Base-by-base conservation (phyloP, 1,140 invertebrate genomes). In the Thrips palmi region DNA sequence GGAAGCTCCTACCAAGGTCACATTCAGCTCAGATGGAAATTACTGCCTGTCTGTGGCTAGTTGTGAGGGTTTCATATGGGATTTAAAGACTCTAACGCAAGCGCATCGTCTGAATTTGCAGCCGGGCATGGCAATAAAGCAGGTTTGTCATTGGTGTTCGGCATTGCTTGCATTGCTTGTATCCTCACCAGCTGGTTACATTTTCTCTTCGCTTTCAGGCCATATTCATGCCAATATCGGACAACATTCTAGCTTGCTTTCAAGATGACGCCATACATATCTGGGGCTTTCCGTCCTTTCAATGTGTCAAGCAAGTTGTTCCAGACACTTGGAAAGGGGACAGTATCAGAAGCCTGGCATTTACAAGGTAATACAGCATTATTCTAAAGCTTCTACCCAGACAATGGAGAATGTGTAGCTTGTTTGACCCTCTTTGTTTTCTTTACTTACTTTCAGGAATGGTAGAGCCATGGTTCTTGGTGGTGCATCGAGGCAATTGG, bases 241-340 rank as follows among this genome's bases (percentile, higher is more conserved):
- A 68, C 45, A 57, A 69, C 49, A 62, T 76, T 33, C 58, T 74
- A 11, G 65, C 64, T 4, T 69, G 66, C 47, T 74, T 71, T 46
- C 59, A 67, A 47, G 73, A 73, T 55, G 71, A 78, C 50, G 56
- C 63, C 5, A 57, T 81, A 25, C 68, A 78, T 49, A 60, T 74
- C 33, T 80, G 77, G 76, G 64, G 61, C 11, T 54, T 57, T 48
- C 55, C 60, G 37, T 63, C 46, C 36, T 65, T 67, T 57, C 60
- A 69, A 47, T 60, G 54, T 30, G 48, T 64, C 1, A 66, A 65
- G 47, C 57, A 65, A 45, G 65, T 68, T 34, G 54, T 58, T 43
- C 57, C 64, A 30, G 59, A 52, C 42, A 56, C 56, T 42, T 59
- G 66, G 47, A 61, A 60, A 42, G 60, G 63, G 35, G 37, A 47